phyloP scores from a whole-genome alignment of 2,113 vertebrate species.

The Nibea albiflora region DNA sequence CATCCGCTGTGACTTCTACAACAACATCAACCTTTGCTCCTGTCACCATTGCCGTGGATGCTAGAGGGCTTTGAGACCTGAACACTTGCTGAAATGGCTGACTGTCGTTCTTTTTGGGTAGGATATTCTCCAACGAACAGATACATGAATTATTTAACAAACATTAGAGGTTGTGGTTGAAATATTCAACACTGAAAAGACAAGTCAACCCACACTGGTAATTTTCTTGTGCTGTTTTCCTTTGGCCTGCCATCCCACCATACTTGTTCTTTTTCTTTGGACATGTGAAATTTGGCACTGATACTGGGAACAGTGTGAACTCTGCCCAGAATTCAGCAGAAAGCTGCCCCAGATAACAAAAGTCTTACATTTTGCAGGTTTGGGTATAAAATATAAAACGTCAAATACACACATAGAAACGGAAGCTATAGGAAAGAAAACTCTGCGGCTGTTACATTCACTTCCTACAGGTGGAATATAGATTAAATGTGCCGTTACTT shows the following conservation, averaged over 20 bases:
- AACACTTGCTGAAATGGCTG: background rate
- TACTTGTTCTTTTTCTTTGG: slow-evolving; percentile 17
- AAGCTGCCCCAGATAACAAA: slow-evolving; percentile 3
- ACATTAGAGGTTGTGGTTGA: slow-evolving; percentile 1
- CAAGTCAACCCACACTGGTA: slow-evolving; percentile 6
- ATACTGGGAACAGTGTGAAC: slow-evolving; percentile 16
- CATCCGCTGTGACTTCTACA: background rate
- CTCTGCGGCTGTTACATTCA: background rate
- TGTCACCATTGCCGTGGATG: background rate
- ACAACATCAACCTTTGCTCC: background rate
- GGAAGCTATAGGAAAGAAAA: background rate
- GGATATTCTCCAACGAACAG: background rate
- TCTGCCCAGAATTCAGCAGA: background rate
- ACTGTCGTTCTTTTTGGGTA: background rate
- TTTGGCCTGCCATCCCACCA: slow-evolving; percentile 10
- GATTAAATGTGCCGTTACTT: background rate
- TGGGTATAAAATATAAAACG: background rate
- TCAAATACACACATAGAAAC: background rate
- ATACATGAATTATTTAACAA: background rate
- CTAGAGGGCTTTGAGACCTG: background rate
- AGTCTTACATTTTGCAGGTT: slow-evolving; percentile 9
- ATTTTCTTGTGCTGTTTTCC: background rate
- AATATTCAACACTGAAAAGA: slow-evolving; percentile 7
- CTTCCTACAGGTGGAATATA: background rate
- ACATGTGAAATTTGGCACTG: slow-evolving; percentile 18